These are phyloP conservation scores for Danionella cerebrum DNA, from an alignment of 2,113 vertebrate species.

Conservation along the genomic window DNA sequence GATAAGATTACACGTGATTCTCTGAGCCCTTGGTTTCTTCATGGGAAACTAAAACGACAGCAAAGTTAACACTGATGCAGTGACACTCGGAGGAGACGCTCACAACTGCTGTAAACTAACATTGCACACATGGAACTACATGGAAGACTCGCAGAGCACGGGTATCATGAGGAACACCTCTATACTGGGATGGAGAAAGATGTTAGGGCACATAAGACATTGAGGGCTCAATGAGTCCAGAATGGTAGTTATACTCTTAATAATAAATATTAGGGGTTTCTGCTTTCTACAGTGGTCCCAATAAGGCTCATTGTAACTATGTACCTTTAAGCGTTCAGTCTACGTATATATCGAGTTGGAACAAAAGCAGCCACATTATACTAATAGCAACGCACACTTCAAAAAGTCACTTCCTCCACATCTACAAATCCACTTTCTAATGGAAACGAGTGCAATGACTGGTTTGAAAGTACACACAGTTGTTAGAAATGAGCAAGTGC, in stretches of 20 bases:
- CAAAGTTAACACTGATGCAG: too few species aligned
- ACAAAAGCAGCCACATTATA: not conserved
- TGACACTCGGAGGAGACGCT: too few species aligned
- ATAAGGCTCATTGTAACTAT: too few species aligned
- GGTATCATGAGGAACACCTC: not conserved
- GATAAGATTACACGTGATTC: not conserved
- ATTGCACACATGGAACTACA: not conserved
- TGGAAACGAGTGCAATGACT: not conserved
- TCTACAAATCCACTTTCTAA: not conserved
- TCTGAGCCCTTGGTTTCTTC: not conserved
- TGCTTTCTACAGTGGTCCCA: not conserved
- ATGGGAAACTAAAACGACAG: not conserved
- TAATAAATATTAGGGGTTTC: not conserved
- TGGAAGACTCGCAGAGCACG: slow-evolving; percentile 20
- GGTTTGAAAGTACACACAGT: not conserved
- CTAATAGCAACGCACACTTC: not conserved
- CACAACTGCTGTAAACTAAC: not conserved
- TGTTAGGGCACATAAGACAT: not conserved
- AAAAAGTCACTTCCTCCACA: not conserved
- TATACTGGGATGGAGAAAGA: not conserved
- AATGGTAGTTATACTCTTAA: not conserved
- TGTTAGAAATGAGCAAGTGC: not conserved
- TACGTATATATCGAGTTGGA: not conserved
- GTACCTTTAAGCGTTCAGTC: not conserved
- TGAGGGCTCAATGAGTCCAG: not conserved